Evolutionary conservation across 1,140 invertebrate genomes (phyloP).

Genomic region (Meloidogyne exigua): DNA sequence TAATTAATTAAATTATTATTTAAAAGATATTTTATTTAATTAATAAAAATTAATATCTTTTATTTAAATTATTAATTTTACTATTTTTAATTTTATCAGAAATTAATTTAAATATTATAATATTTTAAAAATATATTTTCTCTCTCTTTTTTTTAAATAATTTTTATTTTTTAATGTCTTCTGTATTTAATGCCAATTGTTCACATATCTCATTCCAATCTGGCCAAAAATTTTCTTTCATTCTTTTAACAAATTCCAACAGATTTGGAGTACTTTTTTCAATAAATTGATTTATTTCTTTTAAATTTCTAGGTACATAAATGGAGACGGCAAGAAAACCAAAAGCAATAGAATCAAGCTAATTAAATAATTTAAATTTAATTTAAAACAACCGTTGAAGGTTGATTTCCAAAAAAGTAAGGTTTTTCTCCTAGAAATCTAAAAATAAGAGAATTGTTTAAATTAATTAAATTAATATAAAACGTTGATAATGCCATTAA

Average conservation of each 20-base stretch:
- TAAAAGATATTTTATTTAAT: too few species aligned
- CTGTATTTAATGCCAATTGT: conserved; percentile 40
- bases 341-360: conserved; percentile 49
- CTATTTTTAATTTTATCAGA: too few species aligned
- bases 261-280: conserved; percentile 47
- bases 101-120: too few species aligned
- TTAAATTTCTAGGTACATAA: conserved; percentile 40
- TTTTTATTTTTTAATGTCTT: not conserved
- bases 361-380: not conserved
- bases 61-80: too few species aligned
- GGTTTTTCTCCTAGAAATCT: conserved; percentile 78
- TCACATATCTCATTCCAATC: conserved; percentile 49
- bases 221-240: conserved; percentile 53
- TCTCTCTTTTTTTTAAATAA: too few species aligned
- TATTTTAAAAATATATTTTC: too few species aligned
- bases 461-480: not conserved
- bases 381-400: conserved; percentile 71
- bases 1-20: too few species aligned
- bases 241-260: conserved; percentile 40
- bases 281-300: conserved; percentile 42
- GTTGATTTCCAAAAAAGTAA: conserved; percentile 90
- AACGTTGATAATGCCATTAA: conserved; percentile 80
- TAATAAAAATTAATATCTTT: too few species aligned
- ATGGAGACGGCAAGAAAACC: conserved; percentile 45
- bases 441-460: not conserved